Base-by-base conservation (phyloP, 1,140 invertebrate species). In the Lordiphosa stackelbergi region DNA sequence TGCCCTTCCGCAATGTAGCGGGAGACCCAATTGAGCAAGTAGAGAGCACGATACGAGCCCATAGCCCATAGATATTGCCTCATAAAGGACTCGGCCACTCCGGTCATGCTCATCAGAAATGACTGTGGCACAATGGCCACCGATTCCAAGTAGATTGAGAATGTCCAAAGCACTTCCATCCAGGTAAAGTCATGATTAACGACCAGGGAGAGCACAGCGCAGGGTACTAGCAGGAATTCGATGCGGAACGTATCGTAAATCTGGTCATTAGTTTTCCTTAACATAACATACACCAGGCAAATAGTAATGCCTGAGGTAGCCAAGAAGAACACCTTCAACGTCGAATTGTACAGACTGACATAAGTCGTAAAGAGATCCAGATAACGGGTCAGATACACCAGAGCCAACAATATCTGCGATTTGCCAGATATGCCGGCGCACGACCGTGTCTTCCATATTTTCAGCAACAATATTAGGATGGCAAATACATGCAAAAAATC, bases 361-460 rank as follows among this genome's bases (percentile, higher is more conserved):
- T 94, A 89, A 99, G 52, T 96, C 13, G 96, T 98, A 73, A 99
- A 91, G 57, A 99, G 91, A 90, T 99, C 98, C 88, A 99, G 90
- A 86, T 99, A 99, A 61, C 98, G 91, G 45, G 96, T 93, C 31
- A 95, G 94, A 87, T 98, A 99, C 6, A 99, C 98, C 70, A 99
- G 88, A 3, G 97, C 94, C 90, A 99, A 99, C 37, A 99, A 90
- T 64, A 99, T 93, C 90, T 99, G 98, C 54, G 96, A 97, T 85
- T 97, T 98, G 73, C 98, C 98, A 34, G 97, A 99, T 78, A 99
- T 98, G 84, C 98, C 98, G 91, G 97, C 96, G 91, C 97, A 99
- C 84, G 97, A 99, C 89, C 98, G 91, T 12, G 97, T 97, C 90
- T 98, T 98, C 97, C 97, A 99, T 92, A 99, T 99, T 91, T 99